Base-by-base conservation (phyloP, 2,888 invertebrate genomes). In the Thera britannica region DNA sequence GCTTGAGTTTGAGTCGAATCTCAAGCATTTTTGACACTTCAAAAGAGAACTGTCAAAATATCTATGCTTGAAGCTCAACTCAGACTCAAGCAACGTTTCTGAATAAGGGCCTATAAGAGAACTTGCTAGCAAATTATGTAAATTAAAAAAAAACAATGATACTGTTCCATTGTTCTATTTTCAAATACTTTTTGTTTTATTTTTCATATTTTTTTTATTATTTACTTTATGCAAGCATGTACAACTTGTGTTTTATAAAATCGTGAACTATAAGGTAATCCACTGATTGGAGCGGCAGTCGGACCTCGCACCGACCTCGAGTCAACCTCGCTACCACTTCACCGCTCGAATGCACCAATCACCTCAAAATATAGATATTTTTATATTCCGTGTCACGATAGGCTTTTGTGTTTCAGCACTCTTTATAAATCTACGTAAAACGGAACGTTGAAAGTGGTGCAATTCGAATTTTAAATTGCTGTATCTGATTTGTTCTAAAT, bases 331-430 rank as follows among this genome's bases (percentile, higher is more conserved):
- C 77, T 73, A 73, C 77, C 77, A 75, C 83, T 68, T 92, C 92
- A 90, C 92, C 84, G 90, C 81, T 85, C 83, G 77, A 86, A 84
- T 87, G 83, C 87, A 83, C 83, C 87, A 86, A 86, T 87, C 88
- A 83, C 86, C 81, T 83, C 89, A 88, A 88, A 92, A 92, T 91
- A 88, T 83, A 88, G 83, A 85, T 74, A 86, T 87, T 89, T 88
- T 86, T 83, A 81, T 81, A 84, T 80, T 83, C 80, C 84, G 80
- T 84, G 83, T 84, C 86, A 85, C 82, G 84, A 79, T 79, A 79
- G 75, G 77, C 76, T 75, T 70, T 68, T 71, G 68, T 69, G 54
- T 73, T 78, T 79, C 76, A 73, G 77, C 68, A 72, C 70, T 73
- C 75, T 79, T 81, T 80, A 72, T 59, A 60, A 36, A 62, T 77